phyloP scores from a whole-genome alignment of 2,113 vertebrate genomes.

The Haliaeetus leucogaster region DNA sequence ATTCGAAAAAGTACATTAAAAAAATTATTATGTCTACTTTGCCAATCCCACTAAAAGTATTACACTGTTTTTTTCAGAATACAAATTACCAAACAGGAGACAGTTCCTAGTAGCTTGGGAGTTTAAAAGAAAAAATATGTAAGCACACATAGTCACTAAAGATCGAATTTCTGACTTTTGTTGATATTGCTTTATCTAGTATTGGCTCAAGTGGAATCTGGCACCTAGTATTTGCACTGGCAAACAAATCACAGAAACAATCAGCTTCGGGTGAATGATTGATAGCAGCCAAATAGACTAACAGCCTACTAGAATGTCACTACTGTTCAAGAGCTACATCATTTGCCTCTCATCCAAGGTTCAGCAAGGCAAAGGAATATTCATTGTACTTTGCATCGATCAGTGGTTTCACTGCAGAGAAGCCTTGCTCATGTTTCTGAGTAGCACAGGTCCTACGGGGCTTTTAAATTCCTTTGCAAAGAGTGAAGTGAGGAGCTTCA shows the following conservation, averaged over 20 bases:
- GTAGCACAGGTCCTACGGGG: background rate
- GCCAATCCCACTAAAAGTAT: background rate
- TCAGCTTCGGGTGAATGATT: background rate
- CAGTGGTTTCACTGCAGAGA: background rate
- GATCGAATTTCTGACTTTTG: background rate
- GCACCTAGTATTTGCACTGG: background rate
- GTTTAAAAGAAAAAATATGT: background rate
- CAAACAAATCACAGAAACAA: background rate
- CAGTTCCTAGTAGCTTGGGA: background rate
- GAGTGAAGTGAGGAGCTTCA: background rate
- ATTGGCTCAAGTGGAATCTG: background rate
- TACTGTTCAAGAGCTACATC: background rate
- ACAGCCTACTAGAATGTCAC: background rate
- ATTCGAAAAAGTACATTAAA: background rate
- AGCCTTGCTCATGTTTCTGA: background rate
- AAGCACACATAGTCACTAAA: background rate
- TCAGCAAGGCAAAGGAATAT: background rate
- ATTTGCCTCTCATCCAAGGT: background rate
- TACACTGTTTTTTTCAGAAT: background rate
- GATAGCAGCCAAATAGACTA: background rate
- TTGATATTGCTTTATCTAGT: background rate
- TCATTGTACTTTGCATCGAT: background rate
- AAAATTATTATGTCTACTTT: background rate
- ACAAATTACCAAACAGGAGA: background rate
- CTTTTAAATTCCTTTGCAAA: background rate